Conservation (phyloP, 2,113 vertebrate species). For the Semnornis frantzii region DNA sequence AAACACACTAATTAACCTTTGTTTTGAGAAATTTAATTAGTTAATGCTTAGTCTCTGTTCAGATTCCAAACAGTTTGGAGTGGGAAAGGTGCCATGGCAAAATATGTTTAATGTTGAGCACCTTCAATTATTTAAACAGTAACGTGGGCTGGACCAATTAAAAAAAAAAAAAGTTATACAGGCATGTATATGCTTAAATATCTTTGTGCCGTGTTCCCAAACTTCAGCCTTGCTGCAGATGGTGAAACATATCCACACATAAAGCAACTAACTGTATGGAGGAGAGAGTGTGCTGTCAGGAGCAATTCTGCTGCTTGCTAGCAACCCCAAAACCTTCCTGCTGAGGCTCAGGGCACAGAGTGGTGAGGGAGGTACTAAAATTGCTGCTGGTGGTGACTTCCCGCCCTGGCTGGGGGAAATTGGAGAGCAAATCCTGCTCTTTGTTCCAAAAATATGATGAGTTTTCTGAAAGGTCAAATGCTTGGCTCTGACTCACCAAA, state of each 20-base stretch:
- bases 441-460: not conserved
- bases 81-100: slow-evolving; percentile 54
- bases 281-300: not conserved
- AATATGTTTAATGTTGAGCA: slow-evolving; percentile 54
- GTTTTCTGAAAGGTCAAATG: not conserved
- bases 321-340: not conserved
- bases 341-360: not conserved
- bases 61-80: slow-evolving; percentile 50
- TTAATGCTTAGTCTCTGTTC: slow-evolving; percentile 50
- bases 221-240: not conserved
- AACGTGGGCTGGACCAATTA: slow-evolving; percentile 50
- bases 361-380: not conserved
- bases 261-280: not conserved
- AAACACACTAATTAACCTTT: slow-evolving; percentile 69
- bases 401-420: not conserved
- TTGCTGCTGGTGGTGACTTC: not conserved
- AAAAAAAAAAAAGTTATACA: not conserved
- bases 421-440: not conserved
- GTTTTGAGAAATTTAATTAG: slow-evolving; percentile 66
- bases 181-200: slow-evolving; percentile 23
- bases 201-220: not conserved
- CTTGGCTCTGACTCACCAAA: not conserved
- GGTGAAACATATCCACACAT: not conserved
- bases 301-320: not conserved
- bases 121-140: slow-evolving; percentile 58